A percentile compares a stretch with the other conserved stretches of the same genome.
These are phyloP conservation scores for Brenthis hecate DNA, from an alignment of 2,888 invertebrate genomes.

Conservation along the genomic window DNA sequence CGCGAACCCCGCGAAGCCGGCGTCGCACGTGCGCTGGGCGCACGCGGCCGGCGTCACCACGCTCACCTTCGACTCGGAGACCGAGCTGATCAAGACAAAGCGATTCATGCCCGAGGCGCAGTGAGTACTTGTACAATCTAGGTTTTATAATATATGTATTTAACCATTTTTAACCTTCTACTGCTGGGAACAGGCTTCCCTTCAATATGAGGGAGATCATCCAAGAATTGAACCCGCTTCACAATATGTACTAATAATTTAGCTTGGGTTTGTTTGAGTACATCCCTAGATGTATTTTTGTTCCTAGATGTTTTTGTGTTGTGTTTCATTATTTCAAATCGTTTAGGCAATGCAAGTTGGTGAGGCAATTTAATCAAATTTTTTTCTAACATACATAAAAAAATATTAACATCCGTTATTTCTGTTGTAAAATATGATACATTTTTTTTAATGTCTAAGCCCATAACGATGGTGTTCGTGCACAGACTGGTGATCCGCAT, in stretches of 20 bases:
- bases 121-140: constrained; percentile 70
- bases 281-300: no score
- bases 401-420: no score
- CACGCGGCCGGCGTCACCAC: constrained; percentile 87
- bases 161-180: neutral
- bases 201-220: neutral
- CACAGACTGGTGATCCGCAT: constrained; percentile 92
- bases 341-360: no score
- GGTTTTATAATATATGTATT: neutral
- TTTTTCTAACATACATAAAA: no score
- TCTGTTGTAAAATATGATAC: no score
- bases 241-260: no score
- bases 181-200: neutral
- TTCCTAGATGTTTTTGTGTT: no score
- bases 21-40: constrained; percentile 94
- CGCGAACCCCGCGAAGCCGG: constrained; percentile 97
- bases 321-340: no score
- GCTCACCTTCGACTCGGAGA: constrained; percentile 97
- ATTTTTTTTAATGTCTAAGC: no score
- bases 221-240: neutral
- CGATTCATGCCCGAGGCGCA: constrained; percentile 90
- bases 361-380: no score
- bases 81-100: constrained; percentile 95
- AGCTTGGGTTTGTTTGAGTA: no score
- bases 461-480: neutral